Evolutionary conservation across 2,797 vertebrate species (phyloP).

Genomic region (Okamejei kenojei): DNA sequence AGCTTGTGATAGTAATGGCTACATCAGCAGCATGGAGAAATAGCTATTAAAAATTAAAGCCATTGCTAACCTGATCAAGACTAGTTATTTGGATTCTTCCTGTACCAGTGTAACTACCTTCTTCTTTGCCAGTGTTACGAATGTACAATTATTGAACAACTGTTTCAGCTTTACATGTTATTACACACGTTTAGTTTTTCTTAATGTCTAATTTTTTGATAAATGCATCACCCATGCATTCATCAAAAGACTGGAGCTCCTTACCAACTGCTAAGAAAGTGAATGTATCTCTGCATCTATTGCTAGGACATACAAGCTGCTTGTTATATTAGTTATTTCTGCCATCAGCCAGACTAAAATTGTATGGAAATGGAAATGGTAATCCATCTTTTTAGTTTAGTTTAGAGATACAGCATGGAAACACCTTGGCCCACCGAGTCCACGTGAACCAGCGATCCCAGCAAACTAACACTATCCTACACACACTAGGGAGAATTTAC

Average conservation of each 20-base stretch:
- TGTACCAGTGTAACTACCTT: too few species aligned
- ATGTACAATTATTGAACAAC: not conserved
- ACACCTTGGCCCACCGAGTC: too few species aligned
- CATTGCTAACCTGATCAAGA: not conserved
- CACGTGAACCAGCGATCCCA: too few species aligned
- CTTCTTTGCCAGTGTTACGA: not conserved
- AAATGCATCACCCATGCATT: not conserved
- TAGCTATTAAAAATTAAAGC: not conserved
- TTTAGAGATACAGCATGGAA: too few species aligned
- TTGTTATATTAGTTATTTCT: not conserved
- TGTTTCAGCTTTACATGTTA: not conserved
- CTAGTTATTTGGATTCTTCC: not conserved
- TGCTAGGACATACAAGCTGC: not conserved
- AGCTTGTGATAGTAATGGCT: not conserved
- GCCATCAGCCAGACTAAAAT: not conserved
- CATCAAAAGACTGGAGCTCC: not conserved
- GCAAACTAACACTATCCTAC: too few species aligned
- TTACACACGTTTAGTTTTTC: not conserved
- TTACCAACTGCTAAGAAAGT: not conserved
- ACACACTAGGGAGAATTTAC: too few species aligned
- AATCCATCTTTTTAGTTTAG: not conserved
- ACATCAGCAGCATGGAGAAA: not conserved
- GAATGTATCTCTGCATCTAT: not conserved
- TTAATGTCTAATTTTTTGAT: not conserved
- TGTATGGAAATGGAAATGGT: not conserved